Evolutionary conservation across 2,888 invertebrate species (phyloP).

Genomic region (Noctua pronuba): DNA sequence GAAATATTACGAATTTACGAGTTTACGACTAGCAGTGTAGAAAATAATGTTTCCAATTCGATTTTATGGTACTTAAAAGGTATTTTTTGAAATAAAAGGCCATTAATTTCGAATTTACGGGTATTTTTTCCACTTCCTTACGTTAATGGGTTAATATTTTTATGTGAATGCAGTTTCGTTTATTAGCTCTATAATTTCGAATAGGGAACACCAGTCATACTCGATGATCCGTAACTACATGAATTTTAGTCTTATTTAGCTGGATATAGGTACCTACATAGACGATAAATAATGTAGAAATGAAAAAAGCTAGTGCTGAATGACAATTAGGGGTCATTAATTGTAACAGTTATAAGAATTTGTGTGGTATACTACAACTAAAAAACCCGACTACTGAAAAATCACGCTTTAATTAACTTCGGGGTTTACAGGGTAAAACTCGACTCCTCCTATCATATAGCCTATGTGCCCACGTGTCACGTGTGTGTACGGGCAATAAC

Average conservation of each 20-base stretch:
- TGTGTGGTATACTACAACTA: too few species aligned
- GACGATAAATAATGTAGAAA: not conserved
- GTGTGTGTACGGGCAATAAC: too few species aligned
- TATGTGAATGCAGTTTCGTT: slow-evolving; percentile 32
- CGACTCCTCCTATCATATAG: too few species aligned
- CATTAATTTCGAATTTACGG: slow-evolving; percentile 49
- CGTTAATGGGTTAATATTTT: slow-evolving; percentile 54
- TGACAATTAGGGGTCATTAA: not conserved
- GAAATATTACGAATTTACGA: slow-evolving; percentile 21
- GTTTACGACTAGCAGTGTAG: slow-evolving; percentile 35
- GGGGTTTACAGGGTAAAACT: too few species aligned
- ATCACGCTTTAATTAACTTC: too few species aligned
- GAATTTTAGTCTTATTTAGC: not conserved
- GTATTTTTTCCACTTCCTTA: slow-evolving; percentile 31
- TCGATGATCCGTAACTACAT: not conserved
- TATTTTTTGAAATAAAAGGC: slow-evolving; percentile 24
- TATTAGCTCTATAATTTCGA: slow-evolving; percentile 34
- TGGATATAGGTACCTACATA: not conserved
- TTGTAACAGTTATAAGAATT: not conserved
- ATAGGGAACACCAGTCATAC: not conserved
- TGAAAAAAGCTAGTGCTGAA: not conserved
- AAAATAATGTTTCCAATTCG: slow-evolving; percentile 47
- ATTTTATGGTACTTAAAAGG: slow-evolving; percentile 36
- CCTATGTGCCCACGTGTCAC: too few species aligned
- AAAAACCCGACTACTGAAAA: too few species aligned